Percentiles rank a stretch among this genome's conserved stretches.
These are phyloP conservation scores for Dastarcus helophoroides DNA, from an alignment of 2,888 invertebrate genomes.

Conservation along the genomic window DNA sequence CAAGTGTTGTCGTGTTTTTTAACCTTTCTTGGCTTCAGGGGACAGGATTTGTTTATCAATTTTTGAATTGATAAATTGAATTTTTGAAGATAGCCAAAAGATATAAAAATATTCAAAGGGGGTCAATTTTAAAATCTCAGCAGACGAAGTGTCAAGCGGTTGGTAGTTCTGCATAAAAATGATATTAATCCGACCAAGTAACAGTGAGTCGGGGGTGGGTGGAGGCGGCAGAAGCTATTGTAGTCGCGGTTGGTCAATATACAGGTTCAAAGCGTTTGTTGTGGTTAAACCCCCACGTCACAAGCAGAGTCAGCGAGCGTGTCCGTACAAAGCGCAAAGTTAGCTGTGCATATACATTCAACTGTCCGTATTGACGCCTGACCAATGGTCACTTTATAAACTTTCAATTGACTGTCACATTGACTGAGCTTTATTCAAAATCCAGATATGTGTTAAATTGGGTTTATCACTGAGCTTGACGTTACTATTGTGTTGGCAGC, in stretches of 20 bases:
- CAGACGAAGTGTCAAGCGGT: too few relatives aligned
- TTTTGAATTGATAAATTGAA: too few relatives aligned
- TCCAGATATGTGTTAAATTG: conserved; percentile 22
- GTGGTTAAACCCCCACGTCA: conserved; percentile 30
- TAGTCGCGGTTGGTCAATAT: too few relatives aligned
- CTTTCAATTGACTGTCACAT: conserved; percentile 33
- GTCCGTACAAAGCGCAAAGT: conserved; percentile 30
- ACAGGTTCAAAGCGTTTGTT: conserved; percentile 29
- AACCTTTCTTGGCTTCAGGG: too few relatives aligned
- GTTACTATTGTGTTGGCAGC: conserved; percentile 8
- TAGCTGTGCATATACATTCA: conserved; percentile 31
- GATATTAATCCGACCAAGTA: background rate
- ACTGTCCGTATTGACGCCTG: conserved; percentile 30
- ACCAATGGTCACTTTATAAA: conserved; percentile 34
- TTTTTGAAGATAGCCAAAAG: too few relatives aligned
- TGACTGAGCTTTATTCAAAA: conserved; percentile 23
- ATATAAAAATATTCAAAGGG: too few relatives aligned
- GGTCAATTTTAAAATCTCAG: too few relatives aligned
- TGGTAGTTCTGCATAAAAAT: too few relatives aligned
- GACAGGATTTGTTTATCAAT: too few relatives aligned
- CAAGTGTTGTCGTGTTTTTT: too few relatives aligned
- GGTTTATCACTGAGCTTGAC: conserved; percentile 25
- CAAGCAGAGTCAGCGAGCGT: conserved; percentile 27
- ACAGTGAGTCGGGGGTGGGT: too few relatives aligned
- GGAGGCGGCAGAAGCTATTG: conserved; percentile 10